Conservation (phyloP, 2,113 vertebrate genomes). For the Epinephelus cyanopodus region DNA sequence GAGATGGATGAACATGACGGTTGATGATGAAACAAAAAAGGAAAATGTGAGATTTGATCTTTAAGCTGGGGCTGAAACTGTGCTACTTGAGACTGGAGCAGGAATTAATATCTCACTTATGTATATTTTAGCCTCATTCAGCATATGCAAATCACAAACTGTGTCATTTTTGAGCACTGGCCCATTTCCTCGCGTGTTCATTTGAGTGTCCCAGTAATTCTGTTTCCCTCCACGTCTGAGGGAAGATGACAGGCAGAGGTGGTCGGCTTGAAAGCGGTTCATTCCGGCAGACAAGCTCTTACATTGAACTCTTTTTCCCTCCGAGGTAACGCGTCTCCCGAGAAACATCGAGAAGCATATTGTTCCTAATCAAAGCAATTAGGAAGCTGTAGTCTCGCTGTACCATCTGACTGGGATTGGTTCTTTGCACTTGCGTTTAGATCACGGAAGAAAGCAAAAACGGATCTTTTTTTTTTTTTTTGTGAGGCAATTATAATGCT, state of each 20-base stretch:
- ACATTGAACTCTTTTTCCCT: conserved; percentile 35
- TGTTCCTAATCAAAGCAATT: conserved; percentile 62
- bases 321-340: conserved; percentile 30
- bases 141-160: conserved; percentile 59
- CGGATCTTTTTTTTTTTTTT: not conserved
- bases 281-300: conserved; percentile 55
- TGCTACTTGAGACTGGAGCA: conserved; percentile 19
- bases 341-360: conserved; percentile 50
- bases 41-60: not conserved
- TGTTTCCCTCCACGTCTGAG: conserved; percentile 52
- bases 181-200: conserved; percentile 62
- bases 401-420: conserved; percentile 35
- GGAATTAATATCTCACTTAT: conserved; percentile 38
- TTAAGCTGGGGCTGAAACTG: conserved; percentile 22
- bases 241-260: conserved; percentile 61
- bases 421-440: conserved; percentile 51
- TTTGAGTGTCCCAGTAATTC: conserved; percentile 61
- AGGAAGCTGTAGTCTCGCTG: conserved; percentile 27
- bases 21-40: not conserved
- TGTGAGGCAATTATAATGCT: conserved; percentile 50
- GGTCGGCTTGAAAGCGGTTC: conserved; percentile 52
- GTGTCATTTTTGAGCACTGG: conserved; percentile 61
- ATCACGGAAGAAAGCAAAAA: conserved; percentile 35
- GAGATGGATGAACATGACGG: not conserved
- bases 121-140: conserved; percentile 57